Evolutionary conservation across 2,797 vertebrate species (phyloP).

Genomic region (Pseudochirops corinnae): DNA sequence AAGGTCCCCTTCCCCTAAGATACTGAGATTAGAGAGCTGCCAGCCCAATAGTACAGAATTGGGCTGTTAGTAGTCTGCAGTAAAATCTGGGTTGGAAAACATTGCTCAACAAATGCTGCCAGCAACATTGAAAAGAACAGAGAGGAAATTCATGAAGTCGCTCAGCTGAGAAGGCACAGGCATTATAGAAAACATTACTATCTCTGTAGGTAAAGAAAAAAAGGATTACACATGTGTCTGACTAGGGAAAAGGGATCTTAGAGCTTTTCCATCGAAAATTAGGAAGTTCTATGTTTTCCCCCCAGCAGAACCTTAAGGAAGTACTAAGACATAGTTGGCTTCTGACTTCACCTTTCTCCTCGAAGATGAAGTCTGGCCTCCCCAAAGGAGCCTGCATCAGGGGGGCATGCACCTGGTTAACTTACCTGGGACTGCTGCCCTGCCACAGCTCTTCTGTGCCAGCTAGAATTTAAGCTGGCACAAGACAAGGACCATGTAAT

Average conservation of each 20-base stretch:
- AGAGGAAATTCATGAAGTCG: neutral
- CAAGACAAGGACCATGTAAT: neutral
- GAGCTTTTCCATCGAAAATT: neutral
- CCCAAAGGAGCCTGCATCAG: neutral
- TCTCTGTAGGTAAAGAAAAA: neutral
- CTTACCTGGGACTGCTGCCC: neutral
- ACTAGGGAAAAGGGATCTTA: neutral
- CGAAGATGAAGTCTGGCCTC: neutral
- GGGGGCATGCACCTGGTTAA: neutral
- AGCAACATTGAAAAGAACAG: neutral
- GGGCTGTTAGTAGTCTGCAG: neutral
- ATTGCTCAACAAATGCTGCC: neutral
- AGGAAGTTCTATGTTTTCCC: neutral
- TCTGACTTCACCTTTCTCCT: neutral
- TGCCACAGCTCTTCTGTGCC: neutral
- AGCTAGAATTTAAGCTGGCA: neutral
- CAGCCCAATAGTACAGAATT: neutral
- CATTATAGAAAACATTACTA: neutral
- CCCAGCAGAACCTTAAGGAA: neutral
- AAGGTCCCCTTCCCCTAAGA: neutral
- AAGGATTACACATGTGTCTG: neutral
- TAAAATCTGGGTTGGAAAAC: neutral
- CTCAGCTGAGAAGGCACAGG: slow-evolving; percentile 1
- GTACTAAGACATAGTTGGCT: neutral
- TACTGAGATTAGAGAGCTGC: neutral